A percentile compares a stretch with the other conserved stretches of the same genome.
phyloP scores from a whole-genome alignment of 1,140 invertebrate genomes.

The Pantala flavescens region DNA sequence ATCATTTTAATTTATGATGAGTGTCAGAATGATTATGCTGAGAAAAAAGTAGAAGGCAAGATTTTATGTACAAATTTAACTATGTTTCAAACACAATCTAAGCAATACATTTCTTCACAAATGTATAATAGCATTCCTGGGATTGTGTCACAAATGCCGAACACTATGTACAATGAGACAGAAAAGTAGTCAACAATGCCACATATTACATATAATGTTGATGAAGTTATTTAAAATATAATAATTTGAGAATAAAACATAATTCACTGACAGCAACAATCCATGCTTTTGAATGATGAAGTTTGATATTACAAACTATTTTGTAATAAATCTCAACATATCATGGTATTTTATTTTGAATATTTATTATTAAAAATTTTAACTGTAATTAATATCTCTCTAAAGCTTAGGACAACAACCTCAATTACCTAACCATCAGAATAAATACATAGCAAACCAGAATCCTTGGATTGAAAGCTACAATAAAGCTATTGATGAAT shows the following conservation, averaged over 20 bases:
- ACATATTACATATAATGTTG: constrained; percentile 12
- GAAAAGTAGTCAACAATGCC: neutral
- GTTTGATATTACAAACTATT: constrained; percentile 18
- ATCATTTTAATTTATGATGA: neutral
- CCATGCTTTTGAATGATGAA: neutral
- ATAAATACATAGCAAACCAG: too few species aligned
- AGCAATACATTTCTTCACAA: constrained; percentile 2
- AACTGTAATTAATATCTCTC: too few species aligned
- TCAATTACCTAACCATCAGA: too few species aligned
- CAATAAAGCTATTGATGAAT: too few species aligned
- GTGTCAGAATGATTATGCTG: neutral
- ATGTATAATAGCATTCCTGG: constrained; percentile 1
- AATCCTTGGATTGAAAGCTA: too few species aligned
- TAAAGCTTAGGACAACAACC: too few species aligned
- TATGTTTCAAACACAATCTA: constrained; percentile 3
- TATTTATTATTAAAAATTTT: too few species aligned
- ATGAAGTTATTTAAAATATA: neutral
- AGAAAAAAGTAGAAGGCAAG: neutral
- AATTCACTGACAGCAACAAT: neutral
- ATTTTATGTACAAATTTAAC: constrained; percentile 8
- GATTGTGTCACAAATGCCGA: neutral
- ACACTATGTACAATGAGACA: constrained; percentile 6
- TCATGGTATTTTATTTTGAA: neutral
- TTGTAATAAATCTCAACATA: neutral
- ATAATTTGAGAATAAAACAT: neutral